phyloP scores from a whole-genome alignment of 2,113 vertebrate species.

The Macaca mulatta region DNA sequence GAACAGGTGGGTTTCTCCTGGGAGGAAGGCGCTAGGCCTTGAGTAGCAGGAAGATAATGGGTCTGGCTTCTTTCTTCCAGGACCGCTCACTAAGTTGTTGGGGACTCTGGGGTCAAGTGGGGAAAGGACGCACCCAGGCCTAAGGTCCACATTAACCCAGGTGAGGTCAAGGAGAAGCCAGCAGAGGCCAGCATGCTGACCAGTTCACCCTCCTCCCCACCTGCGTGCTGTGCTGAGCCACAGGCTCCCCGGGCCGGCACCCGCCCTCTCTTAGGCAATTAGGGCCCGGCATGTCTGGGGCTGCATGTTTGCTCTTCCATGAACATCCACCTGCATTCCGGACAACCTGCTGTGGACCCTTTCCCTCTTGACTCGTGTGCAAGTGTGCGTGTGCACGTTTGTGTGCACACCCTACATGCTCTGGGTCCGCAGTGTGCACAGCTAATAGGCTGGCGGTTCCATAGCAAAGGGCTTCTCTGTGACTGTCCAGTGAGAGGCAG shows the following conservation, averaged over 20 bases:
- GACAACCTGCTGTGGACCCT: not conserved
- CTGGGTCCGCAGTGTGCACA: rapidly evolving
- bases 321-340: rapidly evolving
- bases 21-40: not conserved
- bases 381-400: not conserved
- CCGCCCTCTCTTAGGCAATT: not conserved
- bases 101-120: rapidly evolving
- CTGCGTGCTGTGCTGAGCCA: not conserved
- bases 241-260: not conserved
- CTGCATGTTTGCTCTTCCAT: rapidly evolving
- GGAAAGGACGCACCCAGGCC: not conserved
- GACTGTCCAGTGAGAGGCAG: not conserved
- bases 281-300: not conserved
- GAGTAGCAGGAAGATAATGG: not conserved
- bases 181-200: rapidly evolving
- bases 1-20: rapidly evolving
- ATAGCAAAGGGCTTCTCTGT: too few species aligned
- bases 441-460: rapidly evolving
- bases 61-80: not conserved
- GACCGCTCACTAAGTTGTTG: rapidly evolving
- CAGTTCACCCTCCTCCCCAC: not conserved
- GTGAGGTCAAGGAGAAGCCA: not conserved
- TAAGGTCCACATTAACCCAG: not conserved
- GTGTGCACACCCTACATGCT: not conserved
- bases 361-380: not conserved